A percentile compares a stretch with the other conserved stretches of the same genome.
Conservation (phyloP, 2,797 vertebrate species). For the Ptychadena robeensis region DNA sequence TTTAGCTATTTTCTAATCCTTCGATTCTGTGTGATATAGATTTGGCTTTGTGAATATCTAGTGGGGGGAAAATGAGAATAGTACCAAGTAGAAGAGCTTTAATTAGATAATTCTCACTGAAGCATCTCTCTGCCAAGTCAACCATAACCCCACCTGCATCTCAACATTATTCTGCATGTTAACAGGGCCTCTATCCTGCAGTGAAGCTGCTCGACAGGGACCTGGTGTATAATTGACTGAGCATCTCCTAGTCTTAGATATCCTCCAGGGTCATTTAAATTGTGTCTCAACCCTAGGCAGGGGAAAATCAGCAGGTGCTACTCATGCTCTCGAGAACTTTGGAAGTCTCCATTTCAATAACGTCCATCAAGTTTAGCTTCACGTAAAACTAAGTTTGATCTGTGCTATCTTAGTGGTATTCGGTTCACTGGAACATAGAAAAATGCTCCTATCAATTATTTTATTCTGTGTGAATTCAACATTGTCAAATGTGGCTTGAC, state of each 20-base stretch:
- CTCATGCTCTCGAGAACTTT: constrained; percentile 44
- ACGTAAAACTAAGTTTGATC: constrained; percentile 39
- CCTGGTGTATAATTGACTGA: constrained; percentile 58
- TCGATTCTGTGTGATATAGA: constrained; percentile 35
- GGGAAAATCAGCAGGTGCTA: constrained; percentile 54
- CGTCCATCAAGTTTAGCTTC: constrained; percentile 35
- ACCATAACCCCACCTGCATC: constrained; percentile 70
- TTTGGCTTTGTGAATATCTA: constrained; percentile 64
- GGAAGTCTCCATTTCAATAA: constrained; percentile 49
- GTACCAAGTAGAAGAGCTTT: constrained; percentile 60
- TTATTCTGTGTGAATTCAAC: neutral
- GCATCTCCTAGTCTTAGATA: constrained; percentile 29
- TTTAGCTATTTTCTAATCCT: constrained; percentile 56
- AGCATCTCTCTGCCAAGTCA: constrained; percentile 69
- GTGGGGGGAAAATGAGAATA: neutral
- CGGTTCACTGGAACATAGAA: constrained; percentile 29
- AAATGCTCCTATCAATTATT: constrained; percentile 6
- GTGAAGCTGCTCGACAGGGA: constrained; percentile 54
- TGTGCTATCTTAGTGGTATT: neutral
- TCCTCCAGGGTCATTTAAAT: constrained; percentile 50
- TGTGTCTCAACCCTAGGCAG: constrained; percentile 21
- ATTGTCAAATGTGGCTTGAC: neutral
- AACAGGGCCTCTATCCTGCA: constrained; percentile 60
- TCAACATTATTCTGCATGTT: constrained; percentile 70
- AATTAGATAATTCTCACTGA: constrained; percentile 72